Evolutionary conservation across 2,888 invertebrate genomes (phyloP).

Genomic region (Bombylius major): DNA sequence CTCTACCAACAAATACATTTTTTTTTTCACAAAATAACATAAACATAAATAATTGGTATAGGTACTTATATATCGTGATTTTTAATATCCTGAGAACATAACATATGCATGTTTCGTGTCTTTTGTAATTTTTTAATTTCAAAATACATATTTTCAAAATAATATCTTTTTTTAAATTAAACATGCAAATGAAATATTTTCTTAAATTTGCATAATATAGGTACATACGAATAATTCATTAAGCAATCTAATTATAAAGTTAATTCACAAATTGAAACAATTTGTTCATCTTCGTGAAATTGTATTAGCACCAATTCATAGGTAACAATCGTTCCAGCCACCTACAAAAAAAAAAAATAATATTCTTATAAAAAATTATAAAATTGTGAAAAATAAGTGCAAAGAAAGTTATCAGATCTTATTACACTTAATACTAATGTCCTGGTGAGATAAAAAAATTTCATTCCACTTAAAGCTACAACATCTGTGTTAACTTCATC

Average conservation of each 20-base stretch:
- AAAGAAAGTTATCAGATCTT: background rate
- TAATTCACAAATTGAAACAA: background rate
- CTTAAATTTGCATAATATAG: no score
- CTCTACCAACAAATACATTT: no score
- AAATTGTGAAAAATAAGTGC: background rate
- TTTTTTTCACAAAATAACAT: no score
- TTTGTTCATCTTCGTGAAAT: constrained; percentile 35
- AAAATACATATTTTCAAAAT: no score
- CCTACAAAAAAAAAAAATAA: constrained; percentile 27
- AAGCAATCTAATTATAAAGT: background rate
- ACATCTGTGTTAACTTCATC: constrained; percentile 31
- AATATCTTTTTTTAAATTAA: no score
- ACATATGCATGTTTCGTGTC: no score
- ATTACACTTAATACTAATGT: constrained; percentile 32
- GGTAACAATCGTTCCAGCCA: constrained; percentile 47
- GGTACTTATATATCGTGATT: no score
- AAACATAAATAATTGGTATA: no score
- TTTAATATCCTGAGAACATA: no score
- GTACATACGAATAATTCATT: no score
- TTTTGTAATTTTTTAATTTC: no score
- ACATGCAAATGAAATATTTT: no score
- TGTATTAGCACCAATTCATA: constrained; percentile 47
- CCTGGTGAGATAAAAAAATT: constrained; percentile 33
- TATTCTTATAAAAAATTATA: background rate
- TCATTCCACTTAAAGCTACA: constrained; percentile 34